phyloP scores from a whole-genome alignment of 2,113 vertebrate genomes.

The Psettodes erumei region DNA sequence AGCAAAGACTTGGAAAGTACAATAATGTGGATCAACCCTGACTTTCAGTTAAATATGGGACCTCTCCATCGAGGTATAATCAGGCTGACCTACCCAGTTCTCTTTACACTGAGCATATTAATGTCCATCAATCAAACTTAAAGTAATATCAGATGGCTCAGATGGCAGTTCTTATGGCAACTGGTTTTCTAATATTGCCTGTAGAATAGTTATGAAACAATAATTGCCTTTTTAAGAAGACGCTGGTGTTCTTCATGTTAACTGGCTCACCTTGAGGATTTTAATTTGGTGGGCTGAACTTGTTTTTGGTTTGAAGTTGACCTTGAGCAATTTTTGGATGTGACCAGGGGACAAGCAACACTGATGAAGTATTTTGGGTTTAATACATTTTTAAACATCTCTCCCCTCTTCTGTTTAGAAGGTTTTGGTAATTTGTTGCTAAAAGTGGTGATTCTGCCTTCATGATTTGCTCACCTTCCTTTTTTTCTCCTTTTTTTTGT shows the following conservation, averaged over 20 bases:
- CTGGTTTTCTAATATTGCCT: constrained; percentile 14
- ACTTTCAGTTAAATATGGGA: constrained; percentile 34
- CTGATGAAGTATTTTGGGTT: constrained; percentile 22
- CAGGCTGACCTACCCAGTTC: constrained; percentile 36
- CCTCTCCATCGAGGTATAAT: constrained; percentile 20
- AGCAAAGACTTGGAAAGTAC: background rate
- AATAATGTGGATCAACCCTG: constrained; percentile 20
- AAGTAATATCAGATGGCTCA: constrained; percentile 39
- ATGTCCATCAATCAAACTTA: constrained; percentile 44
- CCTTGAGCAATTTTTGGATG: constrained; percentile 1
- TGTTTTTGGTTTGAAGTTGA: constrained; percentile 23
- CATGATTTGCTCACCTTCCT: background rate
- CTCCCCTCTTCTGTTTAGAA: background rate
- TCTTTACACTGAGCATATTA: constrained; percentile 40
- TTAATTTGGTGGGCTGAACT: constrained; percentile 33
- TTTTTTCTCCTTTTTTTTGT: too few relatives aligned
- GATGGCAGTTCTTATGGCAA: constrained; percentile 49
- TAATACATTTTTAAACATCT: constrained; percentile 2
- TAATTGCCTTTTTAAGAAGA: constrained; percentile 37
- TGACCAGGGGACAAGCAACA: constrained; percentile 11
- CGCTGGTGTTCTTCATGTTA: constrained; percentile 11
- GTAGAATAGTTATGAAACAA: constrained; percentile 12
- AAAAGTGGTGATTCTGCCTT: background rate
- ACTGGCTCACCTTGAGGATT: constrained; percentile 23
- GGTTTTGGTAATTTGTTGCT: constrained; percentile 25